These are phyloP conservation scores for Hydropsyche tenuis DNA, from an alignment of 1,140 invertebrate genomes.

Conservation along the genomic window DNA sequence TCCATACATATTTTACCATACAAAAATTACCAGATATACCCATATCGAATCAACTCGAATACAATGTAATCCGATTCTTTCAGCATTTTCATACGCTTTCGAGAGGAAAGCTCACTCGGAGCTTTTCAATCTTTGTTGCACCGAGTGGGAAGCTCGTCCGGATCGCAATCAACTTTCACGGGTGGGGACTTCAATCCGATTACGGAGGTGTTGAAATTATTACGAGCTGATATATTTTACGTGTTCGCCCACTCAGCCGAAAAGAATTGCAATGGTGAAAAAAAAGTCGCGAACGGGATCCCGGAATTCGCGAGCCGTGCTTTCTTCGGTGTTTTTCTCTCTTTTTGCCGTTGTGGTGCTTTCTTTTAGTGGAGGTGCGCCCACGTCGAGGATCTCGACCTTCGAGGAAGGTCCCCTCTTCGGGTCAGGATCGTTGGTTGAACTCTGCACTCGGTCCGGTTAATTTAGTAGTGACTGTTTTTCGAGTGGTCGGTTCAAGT, in stretches of 20 bases:
- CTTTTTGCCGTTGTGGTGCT: neutral
- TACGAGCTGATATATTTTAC: constrained; percentile 12
- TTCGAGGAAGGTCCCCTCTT: neutral
- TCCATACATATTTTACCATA: too few species aligned
- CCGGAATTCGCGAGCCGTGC: constrained; percentile 9
- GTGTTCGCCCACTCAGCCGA: constrained; percentile 4
- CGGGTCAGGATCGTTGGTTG: constrained; percentile 3
- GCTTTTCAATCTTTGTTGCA: neutral
- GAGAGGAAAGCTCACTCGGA: neutral
- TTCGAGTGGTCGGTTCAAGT: too few species aligned
- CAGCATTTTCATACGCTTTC: too few species aligned
- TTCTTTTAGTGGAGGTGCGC: constrained; percentile 1
- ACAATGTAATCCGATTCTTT: too few species aligned
- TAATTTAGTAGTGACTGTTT: too few species aligned
- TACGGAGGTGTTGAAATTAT: constrained; percentile 27
- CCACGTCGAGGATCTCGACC: constrained; percentile 15
- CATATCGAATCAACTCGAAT: too few species aligned
- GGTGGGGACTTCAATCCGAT: constrained; percentile 17
- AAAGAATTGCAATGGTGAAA: neutral
- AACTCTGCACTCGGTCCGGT: too few species aligned
- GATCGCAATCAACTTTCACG: constrained; percentile 25
- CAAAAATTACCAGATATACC: too few species aligned
- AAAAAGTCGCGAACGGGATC: constrained; percentile 4
- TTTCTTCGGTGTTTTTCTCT: neutral
- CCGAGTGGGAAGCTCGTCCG: constrained; percentile 4